Percentiles rank a stretch among this genome's conserved stretches.
Evolutionary conservation across 1,140 invertebrate genomes (phyloP).

Genomic region (Ditylenchus dipsaci): DNA sequence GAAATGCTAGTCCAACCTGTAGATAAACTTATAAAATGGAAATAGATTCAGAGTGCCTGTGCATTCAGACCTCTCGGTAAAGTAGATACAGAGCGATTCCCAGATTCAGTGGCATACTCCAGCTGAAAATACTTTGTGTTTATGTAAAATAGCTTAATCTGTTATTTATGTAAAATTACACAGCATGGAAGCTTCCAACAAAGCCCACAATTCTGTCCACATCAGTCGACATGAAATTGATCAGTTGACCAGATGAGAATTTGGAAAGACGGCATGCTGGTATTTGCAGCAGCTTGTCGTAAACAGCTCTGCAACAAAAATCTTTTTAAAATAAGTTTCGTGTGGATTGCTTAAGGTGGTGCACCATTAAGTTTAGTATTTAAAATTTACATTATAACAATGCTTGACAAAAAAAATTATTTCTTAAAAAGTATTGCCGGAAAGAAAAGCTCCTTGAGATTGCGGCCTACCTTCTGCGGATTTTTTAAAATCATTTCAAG

Average conservation of each 20-base stretch:
- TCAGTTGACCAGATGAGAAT: slow-evolving; percentile 61
- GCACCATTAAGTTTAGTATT: background rate
- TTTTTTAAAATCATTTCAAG: no score
- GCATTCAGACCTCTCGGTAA: slow-evolving; percentile 60
- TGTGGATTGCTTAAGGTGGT: background rate
- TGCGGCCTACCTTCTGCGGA: no score
- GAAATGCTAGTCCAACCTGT: slow-evolving; percentile 83
- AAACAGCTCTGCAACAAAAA: slow-evolving; percentile 73
- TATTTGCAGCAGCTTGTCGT: slow-evolving; percentile 71
- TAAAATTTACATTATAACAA: background rate
- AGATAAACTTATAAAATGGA: slow-evolving; percentile 59
- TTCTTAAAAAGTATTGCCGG: no score
- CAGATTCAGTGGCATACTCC: slow-evolving; percentile 86
- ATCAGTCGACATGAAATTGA: slow-evolving; percentile 95
- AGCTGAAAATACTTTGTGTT: no score
- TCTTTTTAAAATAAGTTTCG: slow-evolving; percentile 64
- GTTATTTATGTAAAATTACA: no score
- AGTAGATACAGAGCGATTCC: slow-evolving; percentile 60
- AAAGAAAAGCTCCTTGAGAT: no score
- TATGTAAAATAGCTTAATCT: no score
- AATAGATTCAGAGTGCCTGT: slow-evolving; percentile 28
- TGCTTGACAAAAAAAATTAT: background rate
- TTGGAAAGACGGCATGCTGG: slow-evolving; percentile 46
- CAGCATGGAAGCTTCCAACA: slow-evolving; percentile 85
- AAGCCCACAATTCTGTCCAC: slow-evolving; percentile 88